Conservation (phyloP, 2,113 vertebrate species). For the Mormyrus lacerda region DNA sequence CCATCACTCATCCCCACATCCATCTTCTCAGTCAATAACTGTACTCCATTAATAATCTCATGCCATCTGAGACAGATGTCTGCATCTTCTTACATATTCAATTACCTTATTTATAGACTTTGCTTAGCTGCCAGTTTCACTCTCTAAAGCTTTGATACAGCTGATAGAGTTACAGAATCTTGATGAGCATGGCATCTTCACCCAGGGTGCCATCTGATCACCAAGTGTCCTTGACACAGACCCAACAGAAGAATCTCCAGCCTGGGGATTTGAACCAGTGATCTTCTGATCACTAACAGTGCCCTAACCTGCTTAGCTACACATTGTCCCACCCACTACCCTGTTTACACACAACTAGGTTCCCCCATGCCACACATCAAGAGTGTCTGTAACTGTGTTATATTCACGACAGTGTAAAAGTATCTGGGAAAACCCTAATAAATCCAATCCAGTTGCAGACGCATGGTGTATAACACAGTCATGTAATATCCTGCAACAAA, state of each 20-base stretch:
- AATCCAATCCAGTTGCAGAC: too few species aligned
- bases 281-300: neutral
- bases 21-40: neutral
- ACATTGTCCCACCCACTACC: neutral
- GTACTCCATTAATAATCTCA: neutral
- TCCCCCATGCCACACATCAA: neutral
- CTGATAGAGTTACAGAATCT: neutral
- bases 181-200: neutral
- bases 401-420: neutral
- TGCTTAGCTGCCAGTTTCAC: neutral
- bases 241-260: neutral
- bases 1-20: neutral
- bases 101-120: neutral
- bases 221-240: neutral
- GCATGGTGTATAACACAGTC: too few species aligned
- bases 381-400: neutral
- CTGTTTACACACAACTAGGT: neutral
- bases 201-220: neutral
- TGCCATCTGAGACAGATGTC: neutral
- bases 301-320: neutral
- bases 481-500: too few species aligned
- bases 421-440: neutral
- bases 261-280: neutral
- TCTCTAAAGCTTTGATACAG: neutral
- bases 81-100: neutral